Evolutionary conservation across 2,113 vertebrate genomes (phyloP).

Genomic region (Asarcornis scutulata): DNA sequence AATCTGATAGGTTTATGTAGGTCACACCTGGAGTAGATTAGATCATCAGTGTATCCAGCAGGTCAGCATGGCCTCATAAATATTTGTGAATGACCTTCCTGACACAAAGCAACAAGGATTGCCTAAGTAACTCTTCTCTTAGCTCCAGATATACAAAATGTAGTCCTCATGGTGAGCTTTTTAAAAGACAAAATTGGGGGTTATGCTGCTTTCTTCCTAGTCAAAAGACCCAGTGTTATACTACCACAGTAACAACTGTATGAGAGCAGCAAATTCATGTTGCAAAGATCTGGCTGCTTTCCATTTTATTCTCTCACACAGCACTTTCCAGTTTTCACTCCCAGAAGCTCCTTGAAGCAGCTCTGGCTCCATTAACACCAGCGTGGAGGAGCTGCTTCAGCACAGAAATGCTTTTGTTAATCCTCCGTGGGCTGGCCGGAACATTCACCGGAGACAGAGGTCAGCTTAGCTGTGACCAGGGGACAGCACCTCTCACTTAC

Average conservation of each 20-base stretch:
- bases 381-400: background rate
- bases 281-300: slow-evolving; percentile 17
- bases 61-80: background rate
- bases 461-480: background rate
- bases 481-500: background rate
- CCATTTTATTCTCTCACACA: slow-evolving; percentile 12
- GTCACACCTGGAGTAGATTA: background rate
- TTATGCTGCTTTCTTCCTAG: background rate
- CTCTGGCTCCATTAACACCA: background rate
- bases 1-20: background rate
- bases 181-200: background rate
- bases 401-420: slow-evolving; percentile 43
- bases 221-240: slow-evolving; percentile 34
- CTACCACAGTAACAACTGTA: background rate
- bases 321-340: background rate
- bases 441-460: background rate
- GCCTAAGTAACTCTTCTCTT: background rate
- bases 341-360: background rate
- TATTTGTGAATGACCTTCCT: background rate
- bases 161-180: background rate
- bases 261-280: background rate
- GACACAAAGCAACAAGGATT: background rate
- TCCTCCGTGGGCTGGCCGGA: background rate
- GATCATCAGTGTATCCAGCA: background rate
- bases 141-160: background rate